Conservation (phyloP, 2,113 vertebrate species). For the Bubo bubo region DNA sequence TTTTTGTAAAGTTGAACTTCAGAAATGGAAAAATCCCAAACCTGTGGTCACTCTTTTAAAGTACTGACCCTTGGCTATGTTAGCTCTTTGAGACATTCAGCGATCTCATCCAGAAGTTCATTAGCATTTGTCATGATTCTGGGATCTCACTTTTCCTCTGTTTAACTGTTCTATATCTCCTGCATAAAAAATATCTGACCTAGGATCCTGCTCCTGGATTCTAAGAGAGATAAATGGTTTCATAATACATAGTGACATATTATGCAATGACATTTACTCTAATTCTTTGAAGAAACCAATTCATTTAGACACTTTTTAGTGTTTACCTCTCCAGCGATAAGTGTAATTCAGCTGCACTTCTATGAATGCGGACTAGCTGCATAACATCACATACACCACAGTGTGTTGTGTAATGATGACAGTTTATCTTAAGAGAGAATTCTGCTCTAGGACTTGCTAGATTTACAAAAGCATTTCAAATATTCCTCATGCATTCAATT, state of each 20-base stretch:
- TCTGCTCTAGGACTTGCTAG: not conserved
- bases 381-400: not conserved
- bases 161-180: not conserved
- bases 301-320: not conserved
- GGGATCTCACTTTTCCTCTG: not conserved
- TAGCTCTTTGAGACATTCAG: not conserved
- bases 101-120: not conserved
- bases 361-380: not conserved
- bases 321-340: not conserved
- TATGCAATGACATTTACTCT: not conserved
- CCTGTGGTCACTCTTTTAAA: not conserved
- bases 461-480: not conserved
- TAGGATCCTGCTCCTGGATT: not conserved
- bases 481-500: not conserved
- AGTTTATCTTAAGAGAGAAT: not conserved
- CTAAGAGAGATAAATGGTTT: not conserved
- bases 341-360: not conserved
- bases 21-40: not conserved
- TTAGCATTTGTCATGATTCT: not conserved
- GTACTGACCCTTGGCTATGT: not conserved
- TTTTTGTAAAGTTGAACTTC: not conserved
- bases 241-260: not conserved
- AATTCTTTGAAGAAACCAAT: not conserved
- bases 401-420: not conserved
- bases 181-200: not conserved